These are phyloP conservation scores for Bryconaethiops microstoma DNA, from an alignment of 2,797 vertebrate genomes.

Conservation along the genomic window DNA sequence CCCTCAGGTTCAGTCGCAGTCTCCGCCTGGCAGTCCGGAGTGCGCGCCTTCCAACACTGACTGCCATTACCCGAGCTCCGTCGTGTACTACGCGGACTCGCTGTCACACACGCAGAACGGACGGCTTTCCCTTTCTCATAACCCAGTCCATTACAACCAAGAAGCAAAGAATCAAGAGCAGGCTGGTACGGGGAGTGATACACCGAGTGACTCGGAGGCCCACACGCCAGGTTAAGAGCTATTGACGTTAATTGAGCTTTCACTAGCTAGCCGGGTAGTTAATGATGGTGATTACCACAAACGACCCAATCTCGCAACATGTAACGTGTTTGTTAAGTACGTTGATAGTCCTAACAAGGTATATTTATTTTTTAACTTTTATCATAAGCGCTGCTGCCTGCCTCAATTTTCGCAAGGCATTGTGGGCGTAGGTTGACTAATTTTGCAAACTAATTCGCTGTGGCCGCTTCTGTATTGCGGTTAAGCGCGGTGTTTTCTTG, in stretches of 20 bases:
- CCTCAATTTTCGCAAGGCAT: no score
- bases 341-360: no score
- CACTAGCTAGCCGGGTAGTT: background rate
- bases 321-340: no score
- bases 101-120: conserved; percentile 58
- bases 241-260: background rate
- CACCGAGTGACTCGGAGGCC: conserved; percentile 70
- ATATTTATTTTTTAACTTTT: no score
- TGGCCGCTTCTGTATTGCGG: background rate
- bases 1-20: conserved; percentile 49
- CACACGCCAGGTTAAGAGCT: conserved; percentile 67
- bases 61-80: conserved; percentile 57
- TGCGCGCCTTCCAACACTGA: conserved; percentile 26
- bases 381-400: no score
- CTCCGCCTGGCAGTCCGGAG: conserved; percentile 63
- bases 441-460: no score
- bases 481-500: no score
- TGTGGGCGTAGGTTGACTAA: no score
- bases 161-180: conserved; percentile 48
- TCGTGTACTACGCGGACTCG: conserved; percentile 57
- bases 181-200: conserved; percentile 58
- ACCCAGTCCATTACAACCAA: conserved; percentile 3
- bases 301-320: no score
- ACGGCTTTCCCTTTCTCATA: conserved; percentile 48
- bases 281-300: no score